phyloP scores from a whole-genome alignment of 2,113 vertebrate genomes.

The Atlantisia rogersi region DNA sequence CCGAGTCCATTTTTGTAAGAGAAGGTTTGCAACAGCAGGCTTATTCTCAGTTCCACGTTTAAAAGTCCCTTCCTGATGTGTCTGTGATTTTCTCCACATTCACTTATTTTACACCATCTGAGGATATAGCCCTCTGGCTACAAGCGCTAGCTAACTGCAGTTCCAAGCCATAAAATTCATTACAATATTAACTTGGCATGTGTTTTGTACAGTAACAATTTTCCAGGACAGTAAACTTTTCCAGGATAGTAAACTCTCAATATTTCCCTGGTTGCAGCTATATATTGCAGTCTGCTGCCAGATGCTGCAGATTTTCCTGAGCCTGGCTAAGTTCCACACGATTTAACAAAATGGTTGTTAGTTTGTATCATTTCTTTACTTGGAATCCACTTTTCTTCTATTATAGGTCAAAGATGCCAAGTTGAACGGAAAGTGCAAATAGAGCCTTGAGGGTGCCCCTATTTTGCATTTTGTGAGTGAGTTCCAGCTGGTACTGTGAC shows the following conservation, averaged over 20 bases:
- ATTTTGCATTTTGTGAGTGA: not conserved
- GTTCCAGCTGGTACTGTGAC: not conserved
- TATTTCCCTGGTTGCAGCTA: slow-evolving; percentile 40
- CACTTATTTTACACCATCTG: not conserved
- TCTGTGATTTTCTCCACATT: not conserved
- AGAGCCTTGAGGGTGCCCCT: not conserved
- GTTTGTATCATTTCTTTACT: not conserved
- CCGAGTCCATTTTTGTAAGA: not conserved
- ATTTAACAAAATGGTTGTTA: not conserved
- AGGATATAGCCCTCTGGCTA: not conserved
- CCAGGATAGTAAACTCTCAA: slow-evolving; percentile 41
- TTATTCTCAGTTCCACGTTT: not conserved
- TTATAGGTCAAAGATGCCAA: not conserved
- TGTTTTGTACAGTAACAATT: slow-evolving; percentile 29
- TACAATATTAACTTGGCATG: slow-evolving; percentile 53
- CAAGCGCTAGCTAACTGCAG: not conserved
- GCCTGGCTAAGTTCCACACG: not conserved
- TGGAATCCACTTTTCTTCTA: not conserved
- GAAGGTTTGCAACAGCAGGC: not conserved
- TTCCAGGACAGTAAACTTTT: slow-evolving; percentile 48
- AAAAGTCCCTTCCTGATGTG: not conserved
- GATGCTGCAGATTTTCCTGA: not conserved
- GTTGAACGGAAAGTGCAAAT: not conserved
- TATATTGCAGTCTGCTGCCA: not conserved
- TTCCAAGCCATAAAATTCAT: slow-evolving; percentile 39